Evolutionary conservation across 2,797 vertebrate species (phyloP), one percentile per base, ranked within the genome.

Genomic region (Cynodonichthys magdalenae): DNA sequence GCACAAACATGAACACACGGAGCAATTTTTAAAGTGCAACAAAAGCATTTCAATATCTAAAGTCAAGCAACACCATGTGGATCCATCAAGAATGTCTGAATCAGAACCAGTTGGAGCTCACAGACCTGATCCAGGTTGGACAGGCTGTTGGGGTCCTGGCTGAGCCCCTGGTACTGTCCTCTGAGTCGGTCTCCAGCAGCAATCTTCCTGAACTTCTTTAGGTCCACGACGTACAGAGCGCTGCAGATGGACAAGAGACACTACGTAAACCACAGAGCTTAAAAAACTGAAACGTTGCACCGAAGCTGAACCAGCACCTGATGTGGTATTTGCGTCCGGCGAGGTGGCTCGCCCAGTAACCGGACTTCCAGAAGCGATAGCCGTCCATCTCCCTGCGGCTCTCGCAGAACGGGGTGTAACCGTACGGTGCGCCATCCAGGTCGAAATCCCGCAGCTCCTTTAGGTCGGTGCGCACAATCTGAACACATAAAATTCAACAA

Each of bases 191-290:
- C 97, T 69, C 97, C 97, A 77, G 97, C 97, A 29, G 97, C 97
- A 31, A 98, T 97, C 87, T 99, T 99, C 59, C 97, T 92, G 89
- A 99, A 99, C 87, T 98, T 99, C 92, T 98, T 98, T 83, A 99
- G 87, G 88, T 99, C 97, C 60, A 99, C 97, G 12, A 99, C 96
- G 34, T 99, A 99, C 1, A 99, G 90, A 39, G 97, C 97, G 69
- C 97, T 99, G 69, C 17, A 48, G 29, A 50, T 15, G 9, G 0
- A 20, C 24, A 19, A 14, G 14, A 3, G 19, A 20, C 44, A 36
- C 31, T 1, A 59, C 42, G 54, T 3, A 52, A 56, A 39, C 3
- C 44, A 10, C 4, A n/a, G 34, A 19, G 6, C 0, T 9, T 11
- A 36, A 24, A 14, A 31, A 48, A 46, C 4, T 3, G 3, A 6